These are phyloP conservation scores for Onychomys leucogaster DNA, from an alignment of 2,797 vertebrate genomes.

Conservation along the genomic window DNA sequence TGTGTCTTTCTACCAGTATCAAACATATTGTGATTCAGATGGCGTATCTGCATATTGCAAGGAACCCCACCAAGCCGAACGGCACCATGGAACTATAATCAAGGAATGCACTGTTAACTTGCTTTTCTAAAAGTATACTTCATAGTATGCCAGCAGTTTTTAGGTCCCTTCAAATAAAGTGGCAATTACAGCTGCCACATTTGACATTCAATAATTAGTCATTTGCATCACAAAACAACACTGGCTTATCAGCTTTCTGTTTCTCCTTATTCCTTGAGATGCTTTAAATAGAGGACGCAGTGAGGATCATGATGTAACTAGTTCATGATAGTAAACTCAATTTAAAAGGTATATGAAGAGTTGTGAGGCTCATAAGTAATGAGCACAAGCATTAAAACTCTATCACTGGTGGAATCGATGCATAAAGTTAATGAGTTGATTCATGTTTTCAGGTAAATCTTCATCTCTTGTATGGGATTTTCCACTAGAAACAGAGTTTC, in stretches of 20 bases:
- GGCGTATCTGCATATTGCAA: not conserved
- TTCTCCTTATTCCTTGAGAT: conserved; percentile 33
- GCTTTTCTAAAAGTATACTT: conserved; percentile 43
- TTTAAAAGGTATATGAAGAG: conserved; percentile 51
- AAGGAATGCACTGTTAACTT: conserved; percentile 30
- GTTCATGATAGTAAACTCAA: conserved; percentile 59
- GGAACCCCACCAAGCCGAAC: not conserved
- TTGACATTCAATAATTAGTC: conserved; percentile 62
- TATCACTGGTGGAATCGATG: conserved; percentile 58
- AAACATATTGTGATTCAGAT: not conserved
- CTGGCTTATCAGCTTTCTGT: conserved; percentile 5
- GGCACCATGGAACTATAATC: not conserved
- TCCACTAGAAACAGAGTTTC: conserved; percentile 39
- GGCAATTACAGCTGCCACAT: conserved; percentile 24
- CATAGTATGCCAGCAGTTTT: conserved; percentile 37
- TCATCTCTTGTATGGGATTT: conserved; percentile 56
- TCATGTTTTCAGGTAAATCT: conserved; percentile 66
- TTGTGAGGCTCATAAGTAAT: conserved; percentile 34
- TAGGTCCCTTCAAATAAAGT: conserved; percentile 67
- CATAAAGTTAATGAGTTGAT: conserved; percentile 65
- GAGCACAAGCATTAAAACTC: conserved; percentile 70
- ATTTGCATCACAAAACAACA: conserved; percentile 69
- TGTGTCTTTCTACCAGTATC: not conserved
- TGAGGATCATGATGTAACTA: not conserved
- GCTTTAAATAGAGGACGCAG: conserved; percentile 54